Evolutionary conservation across 1,140 invertebrate species (phyloP).

Genomic region (Heliconius nattereri): DNA sequence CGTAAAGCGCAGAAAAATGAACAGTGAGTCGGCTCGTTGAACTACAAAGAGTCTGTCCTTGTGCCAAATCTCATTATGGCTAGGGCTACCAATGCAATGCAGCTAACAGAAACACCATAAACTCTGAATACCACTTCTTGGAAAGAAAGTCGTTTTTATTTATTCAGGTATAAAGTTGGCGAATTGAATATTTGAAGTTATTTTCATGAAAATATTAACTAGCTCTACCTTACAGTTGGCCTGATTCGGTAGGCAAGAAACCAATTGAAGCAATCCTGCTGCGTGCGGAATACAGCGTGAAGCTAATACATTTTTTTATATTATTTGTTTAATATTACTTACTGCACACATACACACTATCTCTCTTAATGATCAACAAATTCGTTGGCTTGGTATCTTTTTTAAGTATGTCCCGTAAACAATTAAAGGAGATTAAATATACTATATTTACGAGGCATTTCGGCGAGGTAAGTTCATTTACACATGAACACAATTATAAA

Average conservation of each 20-base stretch:
- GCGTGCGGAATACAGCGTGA: no score
- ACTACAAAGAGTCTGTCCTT: slow-evolving; percentile 16
- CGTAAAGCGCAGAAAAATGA: slow-evolving; percentile 18
- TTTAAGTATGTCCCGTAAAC: neutral
- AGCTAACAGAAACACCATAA: neutral
- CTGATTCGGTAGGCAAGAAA: neutral
- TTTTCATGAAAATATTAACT: neutral
- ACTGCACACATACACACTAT: neutral
- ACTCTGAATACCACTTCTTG: neutral
- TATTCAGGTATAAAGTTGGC: neutral
- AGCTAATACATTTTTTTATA: no score
- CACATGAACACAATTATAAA: neutral
- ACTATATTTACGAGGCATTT: neutral
- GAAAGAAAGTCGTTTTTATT: neutral
- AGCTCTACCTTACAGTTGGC: neutral
- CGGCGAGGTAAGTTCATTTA: neutral
- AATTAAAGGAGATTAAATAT: slow-evolving; percentile 5
- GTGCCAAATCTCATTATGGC: slow-evolving; percentile 22
- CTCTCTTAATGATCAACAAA: neutral
- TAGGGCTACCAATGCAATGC: neutral
- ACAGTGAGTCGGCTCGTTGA: slow-evolving; percentile 19
- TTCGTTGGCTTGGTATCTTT: neutral
- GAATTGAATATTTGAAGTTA: neutral
- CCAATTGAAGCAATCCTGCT: no score
- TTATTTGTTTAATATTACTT: no score